Conservation (phyloP, 2,797 vertebrate genomes). For the Channa striata region DNA sequence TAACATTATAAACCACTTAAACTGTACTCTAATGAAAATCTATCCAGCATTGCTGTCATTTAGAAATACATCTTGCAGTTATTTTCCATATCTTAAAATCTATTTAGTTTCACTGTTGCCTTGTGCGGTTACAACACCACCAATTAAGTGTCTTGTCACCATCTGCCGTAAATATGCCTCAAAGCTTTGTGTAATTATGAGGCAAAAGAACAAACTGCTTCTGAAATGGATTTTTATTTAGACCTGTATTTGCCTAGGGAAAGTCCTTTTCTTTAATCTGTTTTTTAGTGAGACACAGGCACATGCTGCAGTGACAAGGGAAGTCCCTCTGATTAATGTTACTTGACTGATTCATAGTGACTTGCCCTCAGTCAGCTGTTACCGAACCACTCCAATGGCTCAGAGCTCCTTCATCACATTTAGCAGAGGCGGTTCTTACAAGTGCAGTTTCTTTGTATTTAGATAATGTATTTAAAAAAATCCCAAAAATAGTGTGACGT, state of each 20-base stretch:
- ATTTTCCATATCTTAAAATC: neutral
- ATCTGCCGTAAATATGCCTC: neutral
- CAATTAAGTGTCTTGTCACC: neutral
- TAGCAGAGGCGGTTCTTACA: constrained; percentile 19
- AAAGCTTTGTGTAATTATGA: neutral
- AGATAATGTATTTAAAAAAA: neutral
- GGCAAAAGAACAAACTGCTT: neutral
- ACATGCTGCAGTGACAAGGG: constrained; percentile 8
- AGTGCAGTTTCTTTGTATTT: constrained; percentile 17
- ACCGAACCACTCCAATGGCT: constrained; percentile 29
- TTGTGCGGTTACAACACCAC: neutral
- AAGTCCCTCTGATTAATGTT: constrained; percentile 22
- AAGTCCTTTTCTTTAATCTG: too few relatives aligned
- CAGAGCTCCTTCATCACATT: constrained; percentile 40
- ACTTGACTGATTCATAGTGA: constrained; percentile 44
- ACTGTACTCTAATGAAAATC: neutral
- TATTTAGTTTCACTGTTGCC: neutral
- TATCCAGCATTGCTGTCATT: neutral
- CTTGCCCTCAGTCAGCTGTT: constrained; percentile 34
- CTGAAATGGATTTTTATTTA: constrained; percentile 2
- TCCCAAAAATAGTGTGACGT: neutral
- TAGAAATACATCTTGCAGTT: neutral
- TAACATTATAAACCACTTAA: neutral
- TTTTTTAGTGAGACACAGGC: neutral
- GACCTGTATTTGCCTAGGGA: neutral